Evolutionary conservation across 2,113 vertebrate genomes (phyloP).

Genomic region (Actinemys pallida): DNA sequence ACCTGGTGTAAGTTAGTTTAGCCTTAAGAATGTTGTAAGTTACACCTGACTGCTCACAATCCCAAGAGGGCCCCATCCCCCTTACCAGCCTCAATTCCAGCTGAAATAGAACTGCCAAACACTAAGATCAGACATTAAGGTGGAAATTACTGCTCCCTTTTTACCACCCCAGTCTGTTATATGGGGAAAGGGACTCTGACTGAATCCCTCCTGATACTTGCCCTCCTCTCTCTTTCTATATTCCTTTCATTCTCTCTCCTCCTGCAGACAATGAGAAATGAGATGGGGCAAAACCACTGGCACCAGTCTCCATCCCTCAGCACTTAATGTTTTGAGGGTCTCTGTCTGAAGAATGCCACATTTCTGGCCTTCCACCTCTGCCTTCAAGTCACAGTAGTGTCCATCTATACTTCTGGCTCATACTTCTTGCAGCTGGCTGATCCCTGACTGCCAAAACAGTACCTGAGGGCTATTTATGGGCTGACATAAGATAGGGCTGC

Average conservation of each 20-base stretch:
- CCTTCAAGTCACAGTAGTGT: not conserved
- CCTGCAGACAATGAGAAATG: not conserved
- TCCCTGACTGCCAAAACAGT: not conserved
- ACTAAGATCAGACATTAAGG: not conserved
- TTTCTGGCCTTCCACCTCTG: not conserved
- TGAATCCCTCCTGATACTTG: not conserved
- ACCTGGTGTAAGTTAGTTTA: not conserved
- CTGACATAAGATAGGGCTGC: not conserved
- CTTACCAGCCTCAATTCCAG: not conserved
- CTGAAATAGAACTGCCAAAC: not conserved
- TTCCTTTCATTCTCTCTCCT: not conserved
- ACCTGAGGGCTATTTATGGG: not conserved
- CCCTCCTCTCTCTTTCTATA: not conserved
- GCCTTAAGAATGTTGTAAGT: not conserved
- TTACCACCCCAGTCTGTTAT: not conserved
- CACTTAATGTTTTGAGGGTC: not conserved
- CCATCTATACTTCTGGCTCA: not conserved
- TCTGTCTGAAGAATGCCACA: not conserved
- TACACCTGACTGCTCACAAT: constrained; percentile 17
- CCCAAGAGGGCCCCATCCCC: not conserved
- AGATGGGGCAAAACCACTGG: not conserved
- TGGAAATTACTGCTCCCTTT: not conserved
- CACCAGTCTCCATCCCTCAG: not conserved
- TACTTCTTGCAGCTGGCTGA: not conserved
- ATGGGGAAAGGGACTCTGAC: not conserved